Evolutionary conservation across 1,140 invertebrate species (phyloP).

Genomic region (Diorhabda elongata): DNA sequence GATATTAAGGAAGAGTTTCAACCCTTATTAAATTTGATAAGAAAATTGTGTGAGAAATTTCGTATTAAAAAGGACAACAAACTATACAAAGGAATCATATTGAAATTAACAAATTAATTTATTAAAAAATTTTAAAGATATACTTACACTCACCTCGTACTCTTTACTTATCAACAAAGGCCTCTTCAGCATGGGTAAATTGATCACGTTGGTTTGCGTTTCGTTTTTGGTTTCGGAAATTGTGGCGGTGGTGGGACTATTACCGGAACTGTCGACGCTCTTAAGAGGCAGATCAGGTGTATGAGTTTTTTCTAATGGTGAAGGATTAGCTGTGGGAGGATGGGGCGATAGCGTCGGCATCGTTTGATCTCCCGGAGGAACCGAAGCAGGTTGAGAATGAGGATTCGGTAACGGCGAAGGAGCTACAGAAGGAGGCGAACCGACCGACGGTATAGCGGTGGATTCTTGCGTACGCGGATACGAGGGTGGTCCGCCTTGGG

Average conservation of each 20-base stretch:
- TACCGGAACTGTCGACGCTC: constrained; percentile 39
- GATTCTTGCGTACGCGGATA: constrained; percentile 62
- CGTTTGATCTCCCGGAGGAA: constrained; percentile 30
- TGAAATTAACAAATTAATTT: too few species aligned
- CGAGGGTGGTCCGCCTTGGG: constrained; percentile 58
- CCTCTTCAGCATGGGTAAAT: constrained; percentile 55
- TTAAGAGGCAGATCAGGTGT: constrained; percentile 52
- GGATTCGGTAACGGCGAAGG: constrained; percentile 75
- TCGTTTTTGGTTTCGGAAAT: constrained; percentile 21
- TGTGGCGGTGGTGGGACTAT: constrained; percentile 32
- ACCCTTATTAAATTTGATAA: too few species aligned
- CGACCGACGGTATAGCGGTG: constrained; percentile 62
- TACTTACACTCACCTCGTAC: constrained; percentile 51
- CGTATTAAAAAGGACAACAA: too few species aligned
- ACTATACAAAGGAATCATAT: too few species aligned
- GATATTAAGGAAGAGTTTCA: too few species aligned
- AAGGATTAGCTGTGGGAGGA: constrained; percentile 44
- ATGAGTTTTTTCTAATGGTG: constrained; percentile 37
- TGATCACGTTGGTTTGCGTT: constrained; percentile 23
- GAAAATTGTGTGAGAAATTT: too few species aligned
- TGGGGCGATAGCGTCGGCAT: constrained; percentile 65
- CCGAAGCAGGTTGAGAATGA: constrained; percentile 69
- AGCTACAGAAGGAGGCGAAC: constrained; percentile 69
- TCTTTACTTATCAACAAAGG: constrained; percentile 69
- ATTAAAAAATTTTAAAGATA: too few species aligned